These are phyloP conservation scores for Hipposideros larvatus DNA, from an alignment of 2,797 vertebrate species.

Conservation along the genomic window DNA sequence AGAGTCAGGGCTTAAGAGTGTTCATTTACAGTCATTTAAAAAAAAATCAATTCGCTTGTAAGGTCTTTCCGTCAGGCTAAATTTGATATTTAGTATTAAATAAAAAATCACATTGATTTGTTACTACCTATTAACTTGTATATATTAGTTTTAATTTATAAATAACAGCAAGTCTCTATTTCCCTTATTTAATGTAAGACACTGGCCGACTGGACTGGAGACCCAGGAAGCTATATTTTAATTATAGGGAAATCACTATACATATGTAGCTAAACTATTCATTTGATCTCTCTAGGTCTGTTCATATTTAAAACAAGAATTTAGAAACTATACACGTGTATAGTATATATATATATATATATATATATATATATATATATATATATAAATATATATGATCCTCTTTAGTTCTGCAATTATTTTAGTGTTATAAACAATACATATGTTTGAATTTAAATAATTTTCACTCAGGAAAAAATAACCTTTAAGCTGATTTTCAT, in stretches of 20 bases:
- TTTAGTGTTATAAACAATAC: background rate
- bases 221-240: background rate
- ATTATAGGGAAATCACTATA: background rate
- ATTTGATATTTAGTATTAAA: background rate
- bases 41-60: slow-evolving; percentile 12
- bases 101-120: background rate
- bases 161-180: background rate
- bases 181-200: background rate
- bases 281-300: background rate
- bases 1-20: background rate
- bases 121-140: slow-evolving; percentile 13
- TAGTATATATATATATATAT: background rate
- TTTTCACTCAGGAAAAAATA: background rate
- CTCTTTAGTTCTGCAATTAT: slow-evolving; percentile 35
- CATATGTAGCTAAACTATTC: background rate
- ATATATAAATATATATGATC: background rate
- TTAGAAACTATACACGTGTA: background rate
- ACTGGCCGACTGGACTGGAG: background rate
- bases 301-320: background rate
- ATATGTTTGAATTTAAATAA: background rate
- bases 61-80: slow-evolving; percentile 9
- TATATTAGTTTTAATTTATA: background rate
- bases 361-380: too few relatives aligned
- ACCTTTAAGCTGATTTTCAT: background rate
- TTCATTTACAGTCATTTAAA: slow-evolving; percentile 10